A percentile compares a stretch with the other conserved stretches of the same genome.
Evolutionary conservation across 2,113 vertebrate species (phyloP).

Genomic region (Syrrhaptes paradoxus): DNA sequence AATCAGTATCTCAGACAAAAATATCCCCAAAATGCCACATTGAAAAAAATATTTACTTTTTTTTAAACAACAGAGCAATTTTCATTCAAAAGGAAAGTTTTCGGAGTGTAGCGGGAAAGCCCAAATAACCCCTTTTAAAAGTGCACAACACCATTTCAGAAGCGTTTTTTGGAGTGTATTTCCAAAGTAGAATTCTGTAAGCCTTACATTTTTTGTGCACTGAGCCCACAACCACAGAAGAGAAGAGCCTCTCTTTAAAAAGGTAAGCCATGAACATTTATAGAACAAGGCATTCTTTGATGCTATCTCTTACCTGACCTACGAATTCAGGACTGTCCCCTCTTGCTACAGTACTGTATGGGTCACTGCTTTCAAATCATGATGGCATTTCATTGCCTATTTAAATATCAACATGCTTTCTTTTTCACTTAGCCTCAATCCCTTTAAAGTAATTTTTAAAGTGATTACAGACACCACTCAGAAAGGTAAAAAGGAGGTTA

Average conservation of each 20-base stretch:
- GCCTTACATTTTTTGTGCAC: neutral
- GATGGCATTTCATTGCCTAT: conserved; percentile 59
- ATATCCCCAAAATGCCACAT: neutral
- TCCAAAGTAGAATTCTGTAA: conserved; percentile 1
- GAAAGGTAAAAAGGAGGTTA: conserved; percentile 63
- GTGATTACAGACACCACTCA: conserved; percentile 47
- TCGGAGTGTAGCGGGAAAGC: neutral
- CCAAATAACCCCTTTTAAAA: neutral
- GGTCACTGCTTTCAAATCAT: conserved; percentile 55
- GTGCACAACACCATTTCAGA: neutral
- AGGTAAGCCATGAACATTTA: conserved; percentile 31
- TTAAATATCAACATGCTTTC: conserved; percentile 54
- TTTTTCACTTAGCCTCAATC: conserved; percentile 63
- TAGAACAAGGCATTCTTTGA: conserved; percentile 53
- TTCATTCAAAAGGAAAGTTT: neutral
- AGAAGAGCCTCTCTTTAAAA: conserved; percentile 51
- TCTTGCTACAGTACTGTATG: conserved; percentile 50
- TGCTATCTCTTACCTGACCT: conserved; percentile 55
- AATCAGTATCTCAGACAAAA: neutral
- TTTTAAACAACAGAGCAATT: neutral
- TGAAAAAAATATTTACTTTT: neutral
- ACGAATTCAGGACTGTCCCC: conserved; percentile 42
- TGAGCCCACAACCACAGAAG: conserved; percentile 58
- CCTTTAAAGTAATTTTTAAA: conserved; percentile 55
- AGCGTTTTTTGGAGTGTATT: neutral